Evolutionary conservation across 2,113 vertebrate species (phyloP), one percentile per base, ranked within the genome.

Genomic region (Phasianus colchicus): DNA sequence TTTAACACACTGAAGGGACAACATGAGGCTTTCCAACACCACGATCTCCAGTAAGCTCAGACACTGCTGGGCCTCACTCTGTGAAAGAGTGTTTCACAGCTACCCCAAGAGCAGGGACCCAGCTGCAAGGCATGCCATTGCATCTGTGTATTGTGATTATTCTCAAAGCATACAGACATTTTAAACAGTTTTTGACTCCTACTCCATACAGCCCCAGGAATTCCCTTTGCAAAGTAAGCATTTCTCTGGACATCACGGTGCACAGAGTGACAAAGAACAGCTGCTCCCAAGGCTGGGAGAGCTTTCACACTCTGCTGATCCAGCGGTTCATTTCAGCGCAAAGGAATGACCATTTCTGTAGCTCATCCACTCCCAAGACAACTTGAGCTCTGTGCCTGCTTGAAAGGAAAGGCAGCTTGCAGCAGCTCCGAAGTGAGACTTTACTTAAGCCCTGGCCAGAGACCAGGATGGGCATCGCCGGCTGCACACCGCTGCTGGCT

Each of bases 221-320:
- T 40, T 27, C 29, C 74, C 74, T 89, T 61, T 69, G 71, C 89
- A 91, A 84, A 79, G 74, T 52, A 75, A 86, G 89, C 87, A 92
- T 64, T 90, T 78, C 71, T 85, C 58, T 79, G 81, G 77, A 69
- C 58, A 82, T 76, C 34, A 19, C 63, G 38, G 57, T 60, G 43
- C 22, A 10, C 27, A 43, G 47, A 93, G 34, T 89, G 96, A 89
- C 87, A 75, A 60, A 92, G 84, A 87, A 45, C 91, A 95, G 89
- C 87, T 92, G 89, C 74, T 91, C 74, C 81, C 84, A 72, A 65
- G 25, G 32, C 65, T 80, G 3, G 24, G 10, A 40, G 57, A 13
- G 42, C 74, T 84, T 80, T 77, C 83, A 63, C 36, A 54, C 60
- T 74, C 57, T 81, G 84, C 77, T 86, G 73, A 94, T 78, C 78